Conservation (phyloP, 2,888 invertebrate genomes). For the Mellilla xanthometata region DNA sequence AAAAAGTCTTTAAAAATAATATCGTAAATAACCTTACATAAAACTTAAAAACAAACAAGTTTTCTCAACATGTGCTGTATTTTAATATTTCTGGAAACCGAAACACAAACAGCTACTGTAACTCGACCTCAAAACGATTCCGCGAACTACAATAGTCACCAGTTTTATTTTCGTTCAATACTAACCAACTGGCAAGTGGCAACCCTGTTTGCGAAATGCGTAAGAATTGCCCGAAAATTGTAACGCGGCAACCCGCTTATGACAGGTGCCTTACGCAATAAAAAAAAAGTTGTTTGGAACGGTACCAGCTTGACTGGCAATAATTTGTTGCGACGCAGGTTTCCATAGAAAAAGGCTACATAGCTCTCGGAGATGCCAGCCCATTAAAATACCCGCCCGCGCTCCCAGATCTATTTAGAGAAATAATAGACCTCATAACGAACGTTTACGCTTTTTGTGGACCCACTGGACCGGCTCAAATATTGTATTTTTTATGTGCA, state of each 20-base stretch:
- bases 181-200: conserved; percentile 6
- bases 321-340: conserved; percentile 47
- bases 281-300: conserved; percentile 38
- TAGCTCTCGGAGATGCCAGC: conserved; percentile 45
- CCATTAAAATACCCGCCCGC: conserved; percentile 75
- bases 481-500: conserved; percentile 20
- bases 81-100: conserved; percentile 12
- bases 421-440: conserved; percentile 61
- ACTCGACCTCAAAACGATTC: conserved; percentile 18
- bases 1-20: no score
- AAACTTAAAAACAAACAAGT: not conserved
- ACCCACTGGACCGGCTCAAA: conserved; percentile 9
- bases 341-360: conserved; percentile 49
- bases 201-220: conserved; percentile 19
- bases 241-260: conserved; percentile 24
- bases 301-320: conserved; percentile 46
- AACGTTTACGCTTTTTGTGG: conserved; percentile 31
- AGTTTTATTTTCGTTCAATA: conserved; percentile 10
- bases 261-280: conserved; percentile 40
- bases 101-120: conserved; percentile 10
- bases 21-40: no score
- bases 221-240: conserved; percentile 21
- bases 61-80: conserved; percentile 7
- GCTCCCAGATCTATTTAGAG: conserved; percentile 70
- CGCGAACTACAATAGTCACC: conserved; percentile 12